A percentile compares a stretch with the other conserved stretches of the same genome.
These are phyloP conservation scores for Philaenus spumarius DNA, from an alignment of 1,140 invertebrate genomes.

Conservation along the genomic window DNA sequence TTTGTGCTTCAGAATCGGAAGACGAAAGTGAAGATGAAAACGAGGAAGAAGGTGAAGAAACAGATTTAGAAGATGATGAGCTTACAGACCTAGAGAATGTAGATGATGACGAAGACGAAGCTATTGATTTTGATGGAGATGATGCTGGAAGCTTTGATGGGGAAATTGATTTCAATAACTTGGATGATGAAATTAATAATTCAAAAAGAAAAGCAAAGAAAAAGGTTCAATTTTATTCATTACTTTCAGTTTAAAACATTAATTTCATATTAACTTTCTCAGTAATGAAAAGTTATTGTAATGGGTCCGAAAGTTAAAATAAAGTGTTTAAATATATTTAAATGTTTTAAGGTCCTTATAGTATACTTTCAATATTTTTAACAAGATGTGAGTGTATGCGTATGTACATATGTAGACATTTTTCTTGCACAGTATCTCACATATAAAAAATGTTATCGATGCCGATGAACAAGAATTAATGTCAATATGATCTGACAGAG, in stretches of 20 bases:
- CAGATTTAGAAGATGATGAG: conserved; percentile 15
- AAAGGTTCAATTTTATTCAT: neutral
- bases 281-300: no score
- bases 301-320: no score
- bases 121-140: conserved; percentile 47
- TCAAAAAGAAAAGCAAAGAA: neutral
- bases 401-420: no score
- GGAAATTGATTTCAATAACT: conserved; percentile 39
- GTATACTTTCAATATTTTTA: no score
- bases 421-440: no score
- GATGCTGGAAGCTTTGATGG: conserved; percentile 89
- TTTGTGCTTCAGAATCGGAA: conserved; percentile 10
- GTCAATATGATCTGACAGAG: no score
- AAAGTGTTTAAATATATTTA: no score
- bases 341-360: no score
- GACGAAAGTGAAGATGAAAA: conserved; percentile 16
- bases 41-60: conserved; percentile 17
- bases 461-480: no score
- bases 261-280: no score
- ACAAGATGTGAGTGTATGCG: no score
- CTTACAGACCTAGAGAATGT: conserved; percentile 25
- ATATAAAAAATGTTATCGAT: no score
- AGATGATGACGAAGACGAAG: conserved; percentile 21
- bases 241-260: neutral
- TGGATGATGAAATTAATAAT: neutral